Base-by-base conservation (phyloP, 2,888 invertebrate genomes). In the Ichneumoninae sp. region DNA sequence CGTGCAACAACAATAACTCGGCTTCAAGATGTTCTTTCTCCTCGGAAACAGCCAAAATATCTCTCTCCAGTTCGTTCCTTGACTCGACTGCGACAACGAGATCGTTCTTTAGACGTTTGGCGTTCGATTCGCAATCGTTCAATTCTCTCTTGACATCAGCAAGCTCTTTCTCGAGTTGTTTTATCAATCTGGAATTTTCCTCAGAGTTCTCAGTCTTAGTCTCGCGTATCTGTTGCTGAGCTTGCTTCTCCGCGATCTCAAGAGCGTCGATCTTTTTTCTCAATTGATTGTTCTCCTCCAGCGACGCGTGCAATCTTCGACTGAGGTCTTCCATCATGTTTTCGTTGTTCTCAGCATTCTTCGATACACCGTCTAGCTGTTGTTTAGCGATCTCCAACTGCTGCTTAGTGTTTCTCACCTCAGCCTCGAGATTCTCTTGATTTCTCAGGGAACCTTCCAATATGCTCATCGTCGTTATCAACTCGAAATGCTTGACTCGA, bases 371-470 rank as follows among this genome's bases (percentile, higher is more conserved):
- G 87, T 94, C 94, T 30, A 95, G 90, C 68, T 94, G 94, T 87
- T 94, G 94, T 1, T 94, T 90, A 89, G 94, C 93, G 87, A 94
- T 94, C 7, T 93, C 94, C 60, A 94, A 89, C 69, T 94, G 91
- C 4, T 94, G 94, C 90, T 95, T 95, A 85, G 95, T 94, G 89
- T 95, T 95, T 91, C 94, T 94, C 65, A 94, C 88, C 80, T 95
- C 95, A 85, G 94, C 94, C 69, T 95, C 93, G 86, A 95, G 94
- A 88, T 95, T 95, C 47, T 94, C 94, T 3, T 94, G 91, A 86
- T 94, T 94, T 86, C 95, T 94, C 79, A 94, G 94, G 88, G 94
- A 94, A 50, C 94, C 93, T 88, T 94, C 94, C 57, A 88, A 65
- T 0, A 86, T 36, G n/a, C 86, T 85, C 26, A 89, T 83, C 33